These are phyloP conservation scores for Leptopterna dolabrata DNA, from an alignment of 2,888 invertebrate species.

Conservation along the genomic window DNA sequence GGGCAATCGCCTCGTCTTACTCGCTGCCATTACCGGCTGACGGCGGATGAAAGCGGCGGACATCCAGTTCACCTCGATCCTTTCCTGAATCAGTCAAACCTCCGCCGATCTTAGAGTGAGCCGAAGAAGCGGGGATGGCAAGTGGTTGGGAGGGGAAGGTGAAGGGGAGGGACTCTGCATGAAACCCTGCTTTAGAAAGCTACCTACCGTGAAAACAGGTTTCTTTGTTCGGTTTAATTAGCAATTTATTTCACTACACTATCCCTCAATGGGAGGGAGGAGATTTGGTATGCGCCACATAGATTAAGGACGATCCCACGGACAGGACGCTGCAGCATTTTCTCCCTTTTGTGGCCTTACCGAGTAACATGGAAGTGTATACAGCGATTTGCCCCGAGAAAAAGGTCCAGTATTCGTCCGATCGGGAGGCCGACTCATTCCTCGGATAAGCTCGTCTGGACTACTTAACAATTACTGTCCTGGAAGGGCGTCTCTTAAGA, in stretches of 20 bases:
- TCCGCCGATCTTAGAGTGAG: not conserved
- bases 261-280: not conserved
- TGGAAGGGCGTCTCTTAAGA: too few relatives aligned
- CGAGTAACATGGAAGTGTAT: too few relatives aligned
- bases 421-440: too few relatives aligned
- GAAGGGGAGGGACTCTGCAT: not conserved
- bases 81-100: not conserved
- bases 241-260: constrained; percentile 23
- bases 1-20: not conserved
- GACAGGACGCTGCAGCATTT: not conserved
- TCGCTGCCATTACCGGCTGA: not conserved
- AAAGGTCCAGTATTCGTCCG: too few relatives aligned
- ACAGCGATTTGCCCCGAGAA: too few relatives aligned
- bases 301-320: not conserved
- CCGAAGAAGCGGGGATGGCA: not conserved
- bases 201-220: constrained; percentile 42
- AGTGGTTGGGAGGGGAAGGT: not conserved
- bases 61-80: constrained; percentile 41
- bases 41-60: constrained; percentile 33
- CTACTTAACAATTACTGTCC: too few relatives aligned
- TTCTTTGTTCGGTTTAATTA: constrained; percentile 36
- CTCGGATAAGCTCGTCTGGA: too few relatives aligned
- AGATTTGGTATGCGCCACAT: not conserved
- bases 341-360: too few relatives aligned
- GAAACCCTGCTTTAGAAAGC: constrained; percentile 36